Percentiles rank a stretch among this genome's conserved stretches.
phyloP scores from a whole-genome alignment of 1,140 invertebrate species.

The Drosophila kanapiae region DNA sequence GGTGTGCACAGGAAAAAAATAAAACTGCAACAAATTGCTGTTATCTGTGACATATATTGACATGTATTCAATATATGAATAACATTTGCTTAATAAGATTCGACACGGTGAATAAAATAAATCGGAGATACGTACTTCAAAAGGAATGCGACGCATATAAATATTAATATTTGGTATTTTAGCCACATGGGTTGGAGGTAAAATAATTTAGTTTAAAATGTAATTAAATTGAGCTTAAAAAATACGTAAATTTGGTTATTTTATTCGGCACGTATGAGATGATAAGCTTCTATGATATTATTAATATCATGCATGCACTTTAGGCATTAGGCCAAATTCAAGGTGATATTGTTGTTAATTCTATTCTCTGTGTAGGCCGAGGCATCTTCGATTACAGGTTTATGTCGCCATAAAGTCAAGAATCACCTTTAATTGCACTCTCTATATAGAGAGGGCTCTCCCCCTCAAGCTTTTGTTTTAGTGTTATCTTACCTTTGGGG shows the following conservation, averaged over 20 bases:
- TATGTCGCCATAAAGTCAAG: conserved; percentile 65
- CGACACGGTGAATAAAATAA: not conserved
- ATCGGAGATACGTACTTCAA: no score
- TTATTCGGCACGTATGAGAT: no score
- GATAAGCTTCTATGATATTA: not conserved
- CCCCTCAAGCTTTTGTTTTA: conserved; percentile 41
- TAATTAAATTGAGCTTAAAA: no score
- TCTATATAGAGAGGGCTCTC: conserved; percentile 1
- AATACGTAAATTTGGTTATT: no score
- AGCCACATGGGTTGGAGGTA: no score
- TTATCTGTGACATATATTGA: not conserved
- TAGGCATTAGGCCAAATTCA: not conserved
- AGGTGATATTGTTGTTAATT: not conserved
- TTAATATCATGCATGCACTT: not conserved
- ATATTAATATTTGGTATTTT: no score
- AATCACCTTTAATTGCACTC: conserved; percentile 51
- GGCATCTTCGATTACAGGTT: conserved; percentile 51
- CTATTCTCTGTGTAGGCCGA: conserved; percentile 5
- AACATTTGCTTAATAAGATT: not conserved
- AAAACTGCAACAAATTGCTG: not conserved
- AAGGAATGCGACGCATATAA: no score
- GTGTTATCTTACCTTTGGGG: conserved; percentile 55
- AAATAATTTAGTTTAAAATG: no score
- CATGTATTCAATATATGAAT: not conserved
- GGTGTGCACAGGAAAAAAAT: conserved; percentile 2